Conservation (phyloP, 2,797 vertebrate species). For the Myripristis jacobus region DNA sequence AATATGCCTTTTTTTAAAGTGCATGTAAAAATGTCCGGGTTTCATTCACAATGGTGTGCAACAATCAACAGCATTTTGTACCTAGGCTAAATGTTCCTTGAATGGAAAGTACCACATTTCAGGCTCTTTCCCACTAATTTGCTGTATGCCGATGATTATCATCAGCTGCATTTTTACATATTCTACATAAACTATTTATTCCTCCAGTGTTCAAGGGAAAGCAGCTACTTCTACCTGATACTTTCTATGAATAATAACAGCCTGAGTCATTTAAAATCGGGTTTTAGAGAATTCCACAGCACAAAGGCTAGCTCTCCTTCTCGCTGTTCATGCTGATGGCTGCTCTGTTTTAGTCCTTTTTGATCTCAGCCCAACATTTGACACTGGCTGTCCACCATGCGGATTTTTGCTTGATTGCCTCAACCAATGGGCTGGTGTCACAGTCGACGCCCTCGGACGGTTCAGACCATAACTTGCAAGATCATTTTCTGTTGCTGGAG, state of each 20-base stretch:
- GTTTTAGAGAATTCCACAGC: slow-evolving; percentile 18
- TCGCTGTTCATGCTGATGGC: slow-evolving; percentile 54
- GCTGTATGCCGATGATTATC: slow-evolving; percentile 12
- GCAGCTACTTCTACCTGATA: slow-evolving; percentile 16
- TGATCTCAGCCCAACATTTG: slow-evolving; percentile 57
- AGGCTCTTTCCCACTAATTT: not conserved
- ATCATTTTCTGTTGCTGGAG: slow-evolving; percentile 41
- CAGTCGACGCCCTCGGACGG: slow-evolving; percentile 55
- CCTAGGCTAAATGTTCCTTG: slow-evolving; percentile 26
- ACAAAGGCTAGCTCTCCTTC: slow-evolving; percentile 4
- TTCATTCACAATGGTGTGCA: slow-evolving; percentile 5
- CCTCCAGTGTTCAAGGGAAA: slow-evolving; percentile 6
- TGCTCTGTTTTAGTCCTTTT: slow-evolving; percentile 57
- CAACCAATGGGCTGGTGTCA: slow-evolving; percentile 56
- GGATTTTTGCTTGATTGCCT: slow-evolving; percentile 61
- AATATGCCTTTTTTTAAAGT: slow-evolving; percentile 44
- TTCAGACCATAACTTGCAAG: slow-evolving; percentile 35
- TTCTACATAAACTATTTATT: slow-evolving; percentile 11
- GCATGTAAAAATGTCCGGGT: slow-evolving; percentile 31
- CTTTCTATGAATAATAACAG: slow-evolving; percentile 46
- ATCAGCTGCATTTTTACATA: slow-evolving; percentile 21
- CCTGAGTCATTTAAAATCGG: slow-evolving; percentile 25
- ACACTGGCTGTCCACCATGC: slow-evolving; percentile 50
- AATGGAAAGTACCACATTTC: slow-evolving; percentile 13
- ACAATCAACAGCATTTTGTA: slow-evolving; percentile 37